Conservation (phyloP, 2,113 vertebrate species). For the Oostethus manadensis region DNA sequence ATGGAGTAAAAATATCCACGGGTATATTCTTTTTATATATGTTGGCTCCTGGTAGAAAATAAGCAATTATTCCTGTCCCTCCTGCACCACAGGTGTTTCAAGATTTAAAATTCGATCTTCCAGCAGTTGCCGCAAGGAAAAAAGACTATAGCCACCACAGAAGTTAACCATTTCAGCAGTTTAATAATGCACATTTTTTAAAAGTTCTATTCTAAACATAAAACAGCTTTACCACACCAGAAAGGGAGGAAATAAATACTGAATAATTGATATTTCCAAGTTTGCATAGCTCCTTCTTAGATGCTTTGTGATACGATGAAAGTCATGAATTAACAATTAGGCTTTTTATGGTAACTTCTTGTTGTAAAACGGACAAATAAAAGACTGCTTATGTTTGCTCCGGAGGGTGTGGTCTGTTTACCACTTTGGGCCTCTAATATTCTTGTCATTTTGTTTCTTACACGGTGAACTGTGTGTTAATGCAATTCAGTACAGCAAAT, state of each 20-base stretch:
- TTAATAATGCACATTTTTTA: constrained; percentile 3
- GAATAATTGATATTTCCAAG: constrained; percentile 22
- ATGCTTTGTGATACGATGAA: constrained; percentile 6
- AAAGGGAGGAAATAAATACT: constrained; percentile 12
- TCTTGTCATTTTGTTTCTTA: not conserved
- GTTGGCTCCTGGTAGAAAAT: constrained; percentile 50
- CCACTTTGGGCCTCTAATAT: constrained; percentile 20
- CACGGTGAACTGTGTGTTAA: not conserved
- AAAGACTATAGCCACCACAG: constrained; percentile 19
- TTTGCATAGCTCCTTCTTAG: not conserved
- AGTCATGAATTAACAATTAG: constrained; percentile 28
- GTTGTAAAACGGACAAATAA: constrained; percentile 26
- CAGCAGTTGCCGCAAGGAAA: constrained; percentile 40
- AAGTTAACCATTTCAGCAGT: constrained; percentile 31
- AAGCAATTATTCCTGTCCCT: constrained; percentile 62
- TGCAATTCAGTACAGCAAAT: not conserved
- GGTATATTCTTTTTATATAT: constrained; percentile 28
- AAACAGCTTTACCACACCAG: constrained; percentile 23
- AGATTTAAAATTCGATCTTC: constrained; percentile 61
- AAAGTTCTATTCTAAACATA: not conserved
- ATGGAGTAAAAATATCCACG: not conserved
- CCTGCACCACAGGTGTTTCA: constrained; percentile 64
- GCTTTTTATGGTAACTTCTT: constrained; percentile 17
- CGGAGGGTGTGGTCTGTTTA: constrained; percentile 30
- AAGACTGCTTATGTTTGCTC: constrained; percentile 31